A percentile compares a stretch with the other conserved stretches of the same genome.
Evolutionary conservation across 2,113 vertebrate species (phyloP).

Genomic region (Elaphurus davidianus): DNA sequence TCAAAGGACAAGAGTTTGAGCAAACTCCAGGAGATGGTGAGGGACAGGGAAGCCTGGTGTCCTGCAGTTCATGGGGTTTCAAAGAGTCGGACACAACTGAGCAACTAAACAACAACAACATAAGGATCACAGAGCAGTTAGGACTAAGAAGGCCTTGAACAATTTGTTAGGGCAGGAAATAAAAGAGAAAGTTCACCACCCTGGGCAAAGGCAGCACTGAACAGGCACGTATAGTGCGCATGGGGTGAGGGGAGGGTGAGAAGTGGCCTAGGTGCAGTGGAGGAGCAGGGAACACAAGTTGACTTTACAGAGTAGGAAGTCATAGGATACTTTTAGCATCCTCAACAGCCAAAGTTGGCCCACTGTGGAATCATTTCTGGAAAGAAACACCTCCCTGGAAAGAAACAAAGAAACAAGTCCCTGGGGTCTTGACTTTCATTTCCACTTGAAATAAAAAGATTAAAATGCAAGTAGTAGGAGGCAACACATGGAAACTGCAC

Average conservation of each 20-base stretch:
- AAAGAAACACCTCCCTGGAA: neutral
- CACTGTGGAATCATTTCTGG: neutral
- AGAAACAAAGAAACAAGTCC: too few relatives aligned
- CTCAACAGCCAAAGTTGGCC: neutral
- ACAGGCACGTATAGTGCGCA: rapidly evolving
- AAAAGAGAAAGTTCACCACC: neutral
- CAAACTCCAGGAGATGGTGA: neutral
- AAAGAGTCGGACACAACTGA: neutral
- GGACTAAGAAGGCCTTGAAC: neutral
- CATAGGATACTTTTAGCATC: neutral
- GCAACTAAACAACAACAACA: neutral
- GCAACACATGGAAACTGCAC: neutral
- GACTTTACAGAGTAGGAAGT: neutral
- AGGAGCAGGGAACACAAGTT: neutral
- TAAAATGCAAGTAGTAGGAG: neutral
- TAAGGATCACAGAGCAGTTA: neutral
- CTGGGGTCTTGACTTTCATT: neutral
- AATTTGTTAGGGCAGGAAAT: neutral
- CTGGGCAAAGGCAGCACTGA: neutral
- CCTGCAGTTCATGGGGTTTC: neutral
- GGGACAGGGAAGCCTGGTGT: neutral
- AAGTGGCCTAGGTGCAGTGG: rapidly evolving
- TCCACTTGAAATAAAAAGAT: neutral
- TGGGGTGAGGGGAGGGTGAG: neutral
- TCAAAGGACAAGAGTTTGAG: neutral